Conservation (phyloP, 2,888 invertebrate species). For the Volucella zonaria region DNA sequence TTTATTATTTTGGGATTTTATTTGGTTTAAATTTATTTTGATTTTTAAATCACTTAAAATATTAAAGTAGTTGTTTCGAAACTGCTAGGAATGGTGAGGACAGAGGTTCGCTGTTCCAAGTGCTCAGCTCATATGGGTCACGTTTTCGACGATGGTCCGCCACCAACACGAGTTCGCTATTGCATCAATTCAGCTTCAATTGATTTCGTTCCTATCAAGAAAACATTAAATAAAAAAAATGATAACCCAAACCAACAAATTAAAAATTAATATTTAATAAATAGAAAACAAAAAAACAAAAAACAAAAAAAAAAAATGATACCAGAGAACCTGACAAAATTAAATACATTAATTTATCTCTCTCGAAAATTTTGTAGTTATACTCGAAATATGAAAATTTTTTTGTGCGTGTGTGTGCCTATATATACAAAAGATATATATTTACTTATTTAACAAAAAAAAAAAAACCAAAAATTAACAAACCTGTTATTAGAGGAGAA, state of each 20-base stretch:
- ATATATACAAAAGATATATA: conserved; percentile 56
- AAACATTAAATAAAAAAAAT: conserved; percentile 61
- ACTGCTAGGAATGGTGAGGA: conserved; percentile 93
- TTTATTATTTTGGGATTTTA: background rate
- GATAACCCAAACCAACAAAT: conserved; percentile 66
- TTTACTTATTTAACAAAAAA: conserved; percentile 31
- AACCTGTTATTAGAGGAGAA: conserved; percentile 38
- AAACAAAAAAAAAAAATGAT: conserved; percentile 46
- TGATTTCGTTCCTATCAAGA: conserved; percentile 79
- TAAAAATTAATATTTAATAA: conserved; percentile 25
- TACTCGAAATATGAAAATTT: conserved; percentile 71
- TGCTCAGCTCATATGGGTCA: conserved; percentile 98
- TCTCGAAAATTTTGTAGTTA: conserved; percentile 67
- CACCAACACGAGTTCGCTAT: conserved; percentile 95
- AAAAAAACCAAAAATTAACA: conserved; percentile 12
- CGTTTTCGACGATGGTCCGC: conserved; percentile 98
- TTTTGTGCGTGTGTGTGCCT: conserved; percentile 73
- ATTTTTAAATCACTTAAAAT: conserved; percentile 69
- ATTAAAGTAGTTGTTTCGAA: conserved; percentile 84
- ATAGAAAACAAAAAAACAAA: conserved; percentile 17
- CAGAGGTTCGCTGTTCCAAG: conserved; percentile 96
- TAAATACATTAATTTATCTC: conserved; percentile 20
- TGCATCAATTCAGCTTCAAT: conserved; percentile 95
- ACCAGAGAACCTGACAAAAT: conserved; percentile 31
- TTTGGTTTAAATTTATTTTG: conserved; percentile 44